Conservation (phyloP, 2,797 vertebrate species). For the Stomatorhinus walkeri region DNA sequence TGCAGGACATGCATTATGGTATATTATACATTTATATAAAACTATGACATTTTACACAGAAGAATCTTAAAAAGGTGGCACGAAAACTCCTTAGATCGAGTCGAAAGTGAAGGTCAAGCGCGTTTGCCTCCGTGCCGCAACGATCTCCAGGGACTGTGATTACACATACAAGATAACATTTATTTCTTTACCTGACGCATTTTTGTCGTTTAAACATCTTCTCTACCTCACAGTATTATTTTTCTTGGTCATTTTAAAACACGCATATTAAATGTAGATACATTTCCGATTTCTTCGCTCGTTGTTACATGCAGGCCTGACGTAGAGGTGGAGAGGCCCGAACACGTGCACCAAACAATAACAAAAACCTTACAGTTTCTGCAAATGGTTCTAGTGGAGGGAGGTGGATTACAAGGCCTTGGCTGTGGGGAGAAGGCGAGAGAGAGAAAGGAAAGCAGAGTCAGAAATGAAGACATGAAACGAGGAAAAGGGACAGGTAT, state of each 20-base stretch:
- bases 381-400: conserved; percentile 30
- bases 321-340: conserved; percentile 36
- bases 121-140: conserved; percentile 48
- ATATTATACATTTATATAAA: conserved; percentile 60
- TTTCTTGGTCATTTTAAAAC: conserved; percentile 35
- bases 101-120: conserved; percentile 32
- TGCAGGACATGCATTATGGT: conserved; percentile 58
- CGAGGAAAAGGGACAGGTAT: background rate
- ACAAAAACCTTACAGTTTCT: conserved; percentile 30
- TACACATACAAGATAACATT: conserved; percentile 34
- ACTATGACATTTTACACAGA: conserved; percentile 48
- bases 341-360: conserved; percentile 34
- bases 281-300: conserved; percentile 28
- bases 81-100: conserved; percentile 34
- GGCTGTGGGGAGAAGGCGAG: conserved; percentile 39
- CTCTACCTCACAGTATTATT: conserved; percentile 5
- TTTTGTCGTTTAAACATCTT: conserved; percentile 14
- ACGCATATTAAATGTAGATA: conserved; percentile 9
- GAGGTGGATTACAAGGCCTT: conserved; percentile 43
- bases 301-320: conserved; percentile 43
- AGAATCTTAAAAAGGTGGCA: conserved; percentile 35
- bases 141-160: conserved; percentile 33
- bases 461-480: conserved; percentile 19
- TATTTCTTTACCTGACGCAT: conserved; percentile 27
- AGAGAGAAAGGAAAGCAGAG: background rate